Conservation (phyloP, 2,797 vertebrate species). For the Neosalanx taihuensis region DNA sequence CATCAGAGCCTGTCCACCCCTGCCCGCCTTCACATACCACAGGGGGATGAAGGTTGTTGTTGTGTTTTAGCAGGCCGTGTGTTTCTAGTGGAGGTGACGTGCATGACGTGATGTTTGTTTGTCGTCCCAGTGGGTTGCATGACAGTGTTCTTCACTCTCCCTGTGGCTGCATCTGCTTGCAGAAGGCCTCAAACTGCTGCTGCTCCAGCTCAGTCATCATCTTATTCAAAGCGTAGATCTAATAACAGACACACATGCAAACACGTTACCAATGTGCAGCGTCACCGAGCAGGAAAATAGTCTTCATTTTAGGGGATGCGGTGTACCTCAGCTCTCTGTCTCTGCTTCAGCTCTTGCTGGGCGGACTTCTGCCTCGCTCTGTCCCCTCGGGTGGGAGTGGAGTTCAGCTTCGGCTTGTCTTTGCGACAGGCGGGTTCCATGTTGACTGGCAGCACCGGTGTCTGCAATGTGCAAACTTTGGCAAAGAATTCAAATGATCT, state of each 20-base stretch:
- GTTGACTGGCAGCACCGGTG: background rate
- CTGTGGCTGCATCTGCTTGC: slow-evolving; percentile 92
- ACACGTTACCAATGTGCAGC: background rate
- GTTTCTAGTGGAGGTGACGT: background rate
- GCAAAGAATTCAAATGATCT: background rate
- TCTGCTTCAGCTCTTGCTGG: slow-evolving; percentile 90
- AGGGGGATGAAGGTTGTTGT: too few species aligned
- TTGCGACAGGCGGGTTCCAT: slow-evolving; percentile 87
- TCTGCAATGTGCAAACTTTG: background rate
- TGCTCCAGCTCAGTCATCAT: slow-evolving; percentile 96
- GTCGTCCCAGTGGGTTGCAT: background rate
- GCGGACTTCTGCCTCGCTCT: slow-evolving; percentile 85
- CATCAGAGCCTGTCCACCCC: background rate
- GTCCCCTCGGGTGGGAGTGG: slow-evolving; percentile 82
- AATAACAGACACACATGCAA: slow-evolving; percentile 7
- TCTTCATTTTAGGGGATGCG: background rate
- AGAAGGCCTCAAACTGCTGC: slow-evolving; percentile 95
- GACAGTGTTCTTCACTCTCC: slow-evolving; percentile 69
- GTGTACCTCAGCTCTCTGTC: slow-evolving; percentile 88
- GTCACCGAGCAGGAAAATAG: background rate
- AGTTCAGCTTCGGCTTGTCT: slow-evolving; percentile 84
- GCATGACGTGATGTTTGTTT: background rate
- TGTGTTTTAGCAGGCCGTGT: background rate
- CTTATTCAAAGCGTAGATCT: slow-evolving; percentile 97
- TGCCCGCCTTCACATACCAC: too few species aligned